Evolutionary conservation across 2,797 vertebrate species (phyloP), one percentile per base, ranked within the genome.

Genomic region (Hemitrygon akajei): DNA sequence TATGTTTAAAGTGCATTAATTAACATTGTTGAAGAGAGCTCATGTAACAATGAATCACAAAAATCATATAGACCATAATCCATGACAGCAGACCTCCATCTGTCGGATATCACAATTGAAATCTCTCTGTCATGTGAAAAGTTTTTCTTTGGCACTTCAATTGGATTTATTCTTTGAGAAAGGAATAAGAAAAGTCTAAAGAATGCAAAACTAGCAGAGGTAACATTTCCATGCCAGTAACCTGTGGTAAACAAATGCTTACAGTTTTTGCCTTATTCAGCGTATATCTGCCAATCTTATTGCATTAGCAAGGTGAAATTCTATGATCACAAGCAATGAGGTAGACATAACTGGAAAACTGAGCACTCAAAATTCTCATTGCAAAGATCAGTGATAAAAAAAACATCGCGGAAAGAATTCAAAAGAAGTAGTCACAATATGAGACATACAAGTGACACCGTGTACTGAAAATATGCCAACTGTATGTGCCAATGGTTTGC

Each of bases 221-320:
- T 75, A 93, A 76, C 71, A 75, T 93, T 93, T 93, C 91, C 69
- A 56, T 76, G 71, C 91, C 91, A 76, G 37, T 75, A 93, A 76
- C 91, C 40, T 93, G 69, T 93, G 71, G 69, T 76, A 75, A 92
- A 93, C 91, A 93, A 93, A 93, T 93, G 40, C 69, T 58, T 93
- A 30, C 40, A 71, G 37, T 76, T 47, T 76, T 34, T 93, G 22
- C 66, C 66, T 30, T 58, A 22, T 69, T 75, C 66, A 16, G 69
- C 30, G 6, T 30, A 75, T 93, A 76, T 71, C 91, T 93, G 71
- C 27, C 91, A 92, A 92, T 92, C 91, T 75, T 92, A 14, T 37
- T 56, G 91, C 40, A 75, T 92, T 92, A 92, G 40, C 91, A 92
- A 69, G 71, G 71, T 92, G 69, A 75, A 37, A 75, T 47, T 92